Conservation (phyloP, 2,888 invertebrate species). For the Parnassius smintheus region DNA sequence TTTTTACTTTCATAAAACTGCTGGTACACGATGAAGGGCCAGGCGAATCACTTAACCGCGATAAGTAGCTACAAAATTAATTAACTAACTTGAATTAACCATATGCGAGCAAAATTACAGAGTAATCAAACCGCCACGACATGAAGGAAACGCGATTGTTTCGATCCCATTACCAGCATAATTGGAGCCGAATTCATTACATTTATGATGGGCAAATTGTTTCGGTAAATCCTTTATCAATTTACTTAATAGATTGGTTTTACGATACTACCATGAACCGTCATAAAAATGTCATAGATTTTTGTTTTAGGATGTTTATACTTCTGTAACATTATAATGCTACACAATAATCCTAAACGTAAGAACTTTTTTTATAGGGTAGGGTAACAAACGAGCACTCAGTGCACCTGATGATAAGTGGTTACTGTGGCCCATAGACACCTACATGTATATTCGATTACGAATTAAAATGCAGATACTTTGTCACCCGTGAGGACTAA, state of each 20-base stretch:
- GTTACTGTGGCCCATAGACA: too few species aligned
- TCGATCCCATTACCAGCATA: slow-evolving; percentile 48
- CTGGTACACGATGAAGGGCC: background rate
- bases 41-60: slow-evolving; percentile 27
- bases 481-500: too few species aligned
- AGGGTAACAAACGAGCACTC: too few species aligned
- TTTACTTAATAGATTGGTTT: slow-evolving; percentile 67
- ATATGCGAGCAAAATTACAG: slow-evolving; percentile 45
- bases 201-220: slow-evolving; percentile 73
- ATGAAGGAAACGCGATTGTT: slow-evolving; percentile 38
- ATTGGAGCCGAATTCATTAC: slow-evolving; percentile 64
- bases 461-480: too few species aligned
- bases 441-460: too few species aligned
- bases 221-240: slow-evolving; percentile 72
- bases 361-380: too few species aligned
- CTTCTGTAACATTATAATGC: too few species aligned
- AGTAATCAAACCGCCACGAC: slow-evolving; percentile 45
- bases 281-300: too few species aligned
- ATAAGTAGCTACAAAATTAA: slow-evolving; percentile 25
- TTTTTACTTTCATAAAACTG: too few species aligned
- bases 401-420: too few species aligned
- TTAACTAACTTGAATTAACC: slow-evolving; percentile 41
- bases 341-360: too few species aligned
- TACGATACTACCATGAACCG: slow-evolving; percentile 28
- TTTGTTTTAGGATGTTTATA: too few species aligned